A percentile compares a stretch with the other conserved stretches of the same genome.
These are phyloP conservation scores for Progne subis DNA, from an alignment of 2,113 vertebrate genomes.

Conservation along the genomic window DNA sequence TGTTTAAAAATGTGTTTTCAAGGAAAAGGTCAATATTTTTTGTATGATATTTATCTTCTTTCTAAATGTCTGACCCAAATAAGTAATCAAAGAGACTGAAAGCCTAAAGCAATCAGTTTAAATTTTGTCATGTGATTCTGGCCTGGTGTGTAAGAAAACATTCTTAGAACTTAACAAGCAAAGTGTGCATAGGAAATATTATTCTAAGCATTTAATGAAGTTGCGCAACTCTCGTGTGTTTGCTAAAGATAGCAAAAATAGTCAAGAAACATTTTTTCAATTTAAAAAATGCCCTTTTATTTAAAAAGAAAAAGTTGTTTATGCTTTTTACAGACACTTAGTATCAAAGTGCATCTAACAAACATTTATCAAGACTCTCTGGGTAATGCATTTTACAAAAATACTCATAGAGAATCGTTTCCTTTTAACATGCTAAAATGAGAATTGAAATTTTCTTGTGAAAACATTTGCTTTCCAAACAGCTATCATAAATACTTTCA, in stretches of 20 bases:
- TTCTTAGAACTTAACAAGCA: neutral
- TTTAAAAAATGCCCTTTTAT: neutral
- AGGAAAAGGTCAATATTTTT: conserved; percentile 4
- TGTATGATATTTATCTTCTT: neutral
- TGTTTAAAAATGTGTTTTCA: neutral
- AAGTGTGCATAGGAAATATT: conserved; percentile 23
- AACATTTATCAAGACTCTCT: neutral
- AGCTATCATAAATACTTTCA: neutral
- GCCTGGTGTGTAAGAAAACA: conserved; percentile 30
- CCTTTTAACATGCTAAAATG: neutral
- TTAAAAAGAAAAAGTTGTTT: neutral
- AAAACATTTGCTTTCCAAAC: neutral
- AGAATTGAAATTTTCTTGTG: neutral
- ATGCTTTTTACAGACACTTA: neutral
- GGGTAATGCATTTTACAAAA: neutral
- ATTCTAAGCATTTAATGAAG: conserved; percentile 12
- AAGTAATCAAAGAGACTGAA: conserved; percentile 2
- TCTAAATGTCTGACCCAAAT: neutral
- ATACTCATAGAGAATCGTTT: neutral
- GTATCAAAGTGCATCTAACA: neutral
- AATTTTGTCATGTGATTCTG: conserved; percentile 5
- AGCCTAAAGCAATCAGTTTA: neutral
- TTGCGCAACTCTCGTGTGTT: neutral
- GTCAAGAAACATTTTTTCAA: neutral
- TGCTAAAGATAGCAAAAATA: conserved; percentile 1